A percentile compares a stretch with the other conserved stretches of the same genome.
Evolutionary conservation across 2,797 vertebrate genomes (phyloP).

Genomic region (Dromococcyx pavoninus): DNA sequence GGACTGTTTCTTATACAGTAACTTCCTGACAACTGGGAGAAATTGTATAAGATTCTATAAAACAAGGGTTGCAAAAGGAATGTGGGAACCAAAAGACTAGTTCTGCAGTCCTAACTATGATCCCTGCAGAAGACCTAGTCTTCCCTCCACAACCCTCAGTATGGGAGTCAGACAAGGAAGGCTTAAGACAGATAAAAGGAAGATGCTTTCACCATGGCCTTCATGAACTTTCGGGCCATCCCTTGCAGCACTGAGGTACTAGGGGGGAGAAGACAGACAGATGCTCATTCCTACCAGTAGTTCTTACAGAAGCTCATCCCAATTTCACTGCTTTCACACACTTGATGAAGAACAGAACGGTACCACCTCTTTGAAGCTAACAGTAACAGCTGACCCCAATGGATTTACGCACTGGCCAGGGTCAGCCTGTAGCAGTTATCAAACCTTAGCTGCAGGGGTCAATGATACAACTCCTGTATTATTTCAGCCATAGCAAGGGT

Average conservation of each 20-base stretch:
- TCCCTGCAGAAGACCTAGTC: not conserved
- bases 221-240: rapidly evolving
- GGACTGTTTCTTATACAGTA: not conserved
- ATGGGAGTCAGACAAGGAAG: not conserved
- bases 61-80: not conserved
- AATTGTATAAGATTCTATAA: not conserved
- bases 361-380: not conserved
- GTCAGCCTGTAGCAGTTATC: not conserved
- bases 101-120: not conserved
- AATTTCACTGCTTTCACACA: not conserved
- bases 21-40: not conserved
- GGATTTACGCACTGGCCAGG: not conserved
- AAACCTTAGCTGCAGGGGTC: not conserved
- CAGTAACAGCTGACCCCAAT: not conserved
- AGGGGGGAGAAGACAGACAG: not conserved
- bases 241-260: not conserved
- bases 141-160: not conserved
- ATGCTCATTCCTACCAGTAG: rapidly evolving
- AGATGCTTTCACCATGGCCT: rapidly evolving
- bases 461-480: not conserved
- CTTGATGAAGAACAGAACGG: not conserved
- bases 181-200: not conserved
- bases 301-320: not conserved
- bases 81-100: rapidly evolving
- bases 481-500: not conserved